Percentiles rank a stretch among this genome's conserved stretches.
Evolutionary conservation across 2,797 vertebrate species (phyloP).

Genomic region (Huso huso): DNA sequence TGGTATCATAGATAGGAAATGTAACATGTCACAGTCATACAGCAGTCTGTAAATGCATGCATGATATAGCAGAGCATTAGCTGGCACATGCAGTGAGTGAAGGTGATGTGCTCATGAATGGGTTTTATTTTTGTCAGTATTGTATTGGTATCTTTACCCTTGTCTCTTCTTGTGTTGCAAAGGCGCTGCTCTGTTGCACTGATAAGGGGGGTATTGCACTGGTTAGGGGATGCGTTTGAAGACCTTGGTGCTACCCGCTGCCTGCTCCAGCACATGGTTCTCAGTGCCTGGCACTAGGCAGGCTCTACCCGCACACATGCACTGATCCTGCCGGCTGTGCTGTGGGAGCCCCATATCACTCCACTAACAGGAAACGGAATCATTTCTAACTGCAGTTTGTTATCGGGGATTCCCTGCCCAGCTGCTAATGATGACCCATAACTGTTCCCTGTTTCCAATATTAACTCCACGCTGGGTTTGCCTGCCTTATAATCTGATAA

Average conservation of each 20-base stretch:
- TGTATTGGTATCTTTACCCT: no score
- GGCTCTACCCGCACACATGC: neutral
- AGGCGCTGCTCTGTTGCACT: no score
- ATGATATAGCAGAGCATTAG: no score
- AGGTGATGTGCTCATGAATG: no score
- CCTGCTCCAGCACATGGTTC: neutral
- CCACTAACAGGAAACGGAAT: conserved; percentile 27
- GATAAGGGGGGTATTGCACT: no score
- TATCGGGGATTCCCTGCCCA: conserved; percentile 24
- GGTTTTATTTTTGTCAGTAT: no score
- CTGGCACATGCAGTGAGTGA: no score
- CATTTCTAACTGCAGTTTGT: conserved; percentile 31
- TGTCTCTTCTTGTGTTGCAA: no score
- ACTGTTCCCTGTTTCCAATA: conserved; percentile 18
- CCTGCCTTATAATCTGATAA: conserved; percentile 22
- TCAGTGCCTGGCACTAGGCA: neutral
- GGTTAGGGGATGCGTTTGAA: no score
- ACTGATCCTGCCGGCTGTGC: neutral
- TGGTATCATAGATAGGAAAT: no score
- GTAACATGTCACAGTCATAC: no score
- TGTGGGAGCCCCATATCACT: conserved; percentile 1
- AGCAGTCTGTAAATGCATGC: no score
- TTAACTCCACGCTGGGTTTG: conserved; percentile 12
- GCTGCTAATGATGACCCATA: conserved; percentile 15
- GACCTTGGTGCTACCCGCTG: conserved; percentile 2